phyloP scores from a whole-genome alignment of 2,888 invertebrate species.

The Apotomis capreana region DNA sequence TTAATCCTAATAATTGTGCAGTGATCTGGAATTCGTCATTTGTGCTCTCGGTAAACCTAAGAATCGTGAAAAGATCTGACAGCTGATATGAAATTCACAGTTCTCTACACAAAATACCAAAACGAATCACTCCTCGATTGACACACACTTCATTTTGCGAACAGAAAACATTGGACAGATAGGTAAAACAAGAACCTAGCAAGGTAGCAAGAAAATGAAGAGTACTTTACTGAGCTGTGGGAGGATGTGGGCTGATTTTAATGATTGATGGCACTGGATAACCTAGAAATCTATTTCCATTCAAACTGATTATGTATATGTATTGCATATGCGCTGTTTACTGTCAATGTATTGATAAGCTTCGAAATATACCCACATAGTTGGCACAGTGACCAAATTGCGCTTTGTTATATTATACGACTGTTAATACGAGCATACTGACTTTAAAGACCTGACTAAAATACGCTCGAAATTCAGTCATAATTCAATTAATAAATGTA shows the following conservation, averaged over 20 bases:
- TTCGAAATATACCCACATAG: not conserved
- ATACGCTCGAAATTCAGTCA: not conserved
- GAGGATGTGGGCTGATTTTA: constrained; percentile 21
- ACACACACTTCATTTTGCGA: not conserved
- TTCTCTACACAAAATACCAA: no score
- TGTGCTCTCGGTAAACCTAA: no score
- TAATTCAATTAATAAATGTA: not conserved
- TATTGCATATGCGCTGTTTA: not conserved
- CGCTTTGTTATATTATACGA: no score
- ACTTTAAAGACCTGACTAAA: no score
- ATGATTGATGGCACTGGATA: constrained; percentile 23
- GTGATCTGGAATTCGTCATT: no score
- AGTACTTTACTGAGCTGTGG: constrained; percentile 21
- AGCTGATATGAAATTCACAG: no score
- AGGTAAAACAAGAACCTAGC: constrained; percentile 4
- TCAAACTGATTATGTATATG: constrained; percentile 22
- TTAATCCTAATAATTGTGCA: no score
- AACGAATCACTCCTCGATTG: no score
- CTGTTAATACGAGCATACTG: no score
- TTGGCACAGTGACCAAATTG: no score
- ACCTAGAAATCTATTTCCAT: constrained; percentile 26
- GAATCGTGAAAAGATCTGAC: no score
- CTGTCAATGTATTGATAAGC: constrained; percentile 20
- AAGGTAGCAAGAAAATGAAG: constrained; percentile 20
- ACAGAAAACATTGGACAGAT: not conserved